phyloP scores from a whole-genome alignment of 2,888 invertebrate species.

The Leptopilina drosophilae region DNA sequence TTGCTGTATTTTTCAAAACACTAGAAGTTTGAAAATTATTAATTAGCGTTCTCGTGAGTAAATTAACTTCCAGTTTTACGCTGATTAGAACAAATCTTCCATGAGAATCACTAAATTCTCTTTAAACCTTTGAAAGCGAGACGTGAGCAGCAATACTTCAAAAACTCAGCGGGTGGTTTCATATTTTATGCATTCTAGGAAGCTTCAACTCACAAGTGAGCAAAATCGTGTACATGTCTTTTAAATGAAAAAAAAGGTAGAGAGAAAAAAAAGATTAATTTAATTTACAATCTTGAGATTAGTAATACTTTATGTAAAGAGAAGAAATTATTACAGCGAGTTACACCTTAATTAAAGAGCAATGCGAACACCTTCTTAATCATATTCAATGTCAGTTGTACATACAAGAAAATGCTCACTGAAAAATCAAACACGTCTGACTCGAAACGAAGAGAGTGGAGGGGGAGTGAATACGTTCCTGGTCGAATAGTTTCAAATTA shows the following conservation, averaged over 20 bases:
- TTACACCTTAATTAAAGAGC: constrained; percentile 14
- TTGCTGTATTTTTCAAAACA: neutral
- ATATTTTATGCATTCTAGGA: constrained; percentile 9
- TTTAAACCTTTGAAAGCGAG: neutral
- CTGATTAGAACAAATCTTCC: neutral
- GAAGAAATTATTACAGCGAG: constrained; percentile 26
- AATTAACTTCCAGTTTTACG: neutral
- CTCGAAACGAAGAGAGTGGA: neutral
- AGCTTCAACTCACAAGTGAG: constrained; percentile 10
- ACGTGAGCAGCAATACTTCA: neutral
- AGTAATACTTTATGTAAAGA: constrained; percentile 5
- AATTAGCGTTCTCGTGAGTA: neutral
- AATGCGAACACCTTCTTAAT: neutral
- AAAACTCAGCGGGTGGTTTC: neutral
- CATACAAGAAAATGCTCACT: neutral
- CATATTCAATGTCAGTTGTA: neutral
- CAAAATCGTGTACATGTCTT: neutral
- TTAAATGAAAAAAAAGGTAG: neutral
- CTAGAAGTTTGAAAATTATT: neutral
- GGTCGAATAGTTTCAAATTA: neutral
- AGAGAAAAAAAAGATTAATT: neutral
- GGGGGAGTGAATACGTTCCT: neutral
- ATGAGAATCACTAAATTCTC: neutral
- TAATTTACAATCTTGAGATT: constrained; percentile 11
- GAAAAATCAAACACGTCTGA: neutral